phyloP scores from a whole-genome alignment of 2,113 vertebrate genomes.

The Mormyrus lacerda region DNA sequence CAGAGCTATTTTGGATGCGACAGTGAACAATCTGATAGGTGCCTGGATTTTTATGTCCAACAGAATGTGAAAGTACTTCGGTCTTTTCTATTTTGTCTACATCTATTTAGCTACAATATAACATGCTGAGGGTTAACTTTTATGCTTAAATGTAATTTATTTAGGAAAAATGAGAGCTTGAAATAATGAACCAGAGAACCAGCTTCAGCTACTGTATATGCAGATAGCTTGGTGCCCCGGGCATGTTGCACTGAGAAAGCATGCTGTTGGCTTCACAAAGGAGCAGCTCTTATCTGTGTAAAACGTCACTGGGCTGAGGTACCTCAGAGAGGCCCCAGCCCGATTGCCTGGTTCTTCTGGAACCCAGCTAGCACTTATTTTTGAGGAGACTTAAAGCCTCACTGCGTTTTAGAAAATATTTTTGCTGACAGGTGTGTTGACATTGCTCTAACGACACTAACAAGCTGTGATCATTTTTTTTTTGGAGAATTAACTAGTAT shows the following conservation, averaged over 20 bases:
- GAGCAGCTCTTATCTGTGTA: not conserved
- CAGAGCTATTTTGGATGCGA: conserved; percentile 19
- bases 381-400: not conserved
- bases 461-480: conserved; percentile 1
- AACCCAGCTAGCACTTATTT: not conserved
- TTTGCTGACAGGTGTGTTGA: not conserved
- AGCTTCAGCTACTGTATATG: conserved; percentile 36
- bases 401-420: not conserved
- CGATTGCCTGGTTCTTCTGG: not conserved
- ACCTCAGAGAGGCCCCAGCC: not conserved
- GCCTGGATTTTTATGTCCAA: conserved; percentile 46
- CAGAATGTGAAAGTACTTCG: conserved; percentile 42
- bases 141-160: conserved; percentile 45
- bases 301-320: not conserved
- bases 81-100: conserved; percentile 53
- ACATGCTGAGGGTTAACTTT: conserved; percentile 38
- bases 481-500: not conserved
- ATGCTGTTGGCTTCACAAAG: not conserved
- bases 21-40: conserved; percentile 35
- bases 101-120: conserved; percentile 36
- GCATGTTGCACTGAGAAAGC: not conserved
- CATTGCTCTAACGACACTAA: not conserved
- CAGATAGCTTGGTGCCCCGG: not conserved
- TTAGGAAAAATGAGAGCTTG: conserved; percentile 26
- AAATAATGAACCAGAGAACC: conserved; percentile 16